A percentile compares a stretch with the other conserved stretches of the same genome.
These are phyloP conservation scores for Nothura maculosa DNA, from an alignment of 2,797 vertebrate species.

Conservation along the genomic window DNA sequence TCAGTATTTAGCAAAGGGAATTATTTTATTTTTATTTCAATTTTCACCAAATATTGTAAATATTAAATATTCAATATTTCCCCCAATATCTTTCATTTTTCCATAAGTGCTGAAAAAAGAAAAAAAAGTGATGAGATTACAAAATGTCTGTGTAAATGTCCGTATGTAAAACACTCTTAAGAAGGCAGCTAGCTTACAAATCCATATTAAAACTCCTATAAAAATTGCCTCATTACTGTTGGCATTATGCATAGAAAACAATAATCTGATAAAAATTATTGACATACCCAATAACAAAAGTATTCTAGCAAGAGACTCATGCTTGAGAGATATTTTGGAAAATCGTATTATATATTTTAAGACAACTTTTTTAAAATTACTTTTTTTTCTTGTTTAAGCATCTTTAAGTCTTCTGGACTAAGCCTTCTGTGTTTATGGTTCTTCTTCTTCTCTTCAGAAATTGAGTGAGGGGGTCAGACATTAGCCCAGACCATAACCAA, in stretches of 20 bases:
- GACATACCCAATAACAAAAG: neutral
- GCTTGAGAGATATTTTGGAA: neutral
- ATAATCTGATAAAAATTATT: neutral
- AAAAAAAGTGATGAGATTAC: neutral
- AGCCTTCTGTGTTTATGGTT: neutral
- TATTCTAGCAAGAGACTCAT: neutral
- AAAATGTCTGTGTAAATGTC: neutral
- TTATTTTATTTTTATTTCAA: neutral
- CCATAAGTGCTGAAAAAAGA: neutral
- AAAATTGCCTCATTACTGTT: neutral
- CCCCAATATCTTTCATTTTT: neutral
- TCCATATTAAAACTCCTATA: neutral
- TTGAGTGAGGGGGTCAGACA: neutral
- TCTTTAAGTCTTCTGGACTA: neutral
- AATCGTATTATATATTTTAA: neutral
- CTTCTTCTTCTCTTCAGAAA: neutral
- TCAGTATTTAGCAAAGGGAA: neutral
- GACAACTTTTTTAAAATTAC: neutral
- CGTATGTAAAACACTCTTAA: neutral
- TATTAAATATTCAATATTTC: too few relatives aligned
- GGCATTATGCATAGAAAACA: neutral
- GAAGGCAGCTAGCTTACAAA: neutral
- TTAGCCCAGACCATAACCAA: neutral
- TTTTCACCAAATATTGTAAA: neutral
- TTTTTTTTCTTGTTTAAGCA: slow-evolving; percentile 12